Base-by-base conservation (phyloP, 2,113 vertebrate species). In the Serilophus lunatus region DNA sequence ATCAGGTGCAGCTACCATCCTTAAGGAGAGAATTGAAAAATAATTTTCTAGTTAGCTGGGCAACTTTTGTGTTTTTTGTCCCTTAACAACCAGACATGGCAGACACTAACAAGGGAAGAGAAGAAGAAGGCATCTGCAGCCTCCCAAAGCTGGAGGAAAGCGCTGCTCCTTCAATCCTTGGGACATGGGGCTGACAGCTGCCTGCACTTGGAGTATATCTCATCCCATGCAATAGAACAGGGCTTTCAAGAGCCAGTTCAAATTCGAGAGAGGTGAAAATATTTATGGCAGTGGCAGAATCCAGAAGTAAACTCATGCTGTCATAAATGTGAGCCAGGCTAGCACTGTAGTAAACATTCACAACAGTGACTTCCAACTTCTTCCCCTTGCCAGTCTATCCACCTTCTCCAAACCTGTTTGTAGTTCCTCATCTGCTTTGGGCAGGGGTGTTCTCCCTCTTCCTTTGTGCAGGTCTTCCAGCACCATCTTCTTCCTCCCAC, bases 371-470 rank as follows among this genome's bases (percentile, higher is more conserved):
- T 64, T 9, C 47, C 80, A 65, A 0, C 8, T 33, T 7, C 68
- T 19, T 2, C 3, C 51, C 71, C 24, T n/a, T 23, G 28, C 54
- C 40, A 53, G 24, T 2, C 59, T 5, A 3, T 4, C 12, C n/a
- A 6, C 13, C 42, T 36, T 24, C 60, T 28, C 45, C 53, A 14
- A n/a, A 35, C 17, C 57, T 42, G 13, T 0, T 2, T n/a, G 38
- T 29, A 51, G 35, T 7, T 47, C 40, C 3, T 22, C 36, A 3
- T 2, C 31, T 10, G 12, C 57, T 61, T 5, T 4, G 50, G 54
- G 54, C 36, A 86, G 66, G 12, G 59, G 25, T 0, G 0, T 45
- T 61, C 25, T 8, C 42, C 40, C 8, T 2, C 1, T 24, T 7
- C 22, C 33, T 44, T 57, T 1, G 0, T 4, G 42, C 2, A 10